These are phyloP conservation scores for Tetragnatha versicolor DNA, from an alignment of 1,140 invertebrate genomes.

Conservation along the genomic window DNA sequence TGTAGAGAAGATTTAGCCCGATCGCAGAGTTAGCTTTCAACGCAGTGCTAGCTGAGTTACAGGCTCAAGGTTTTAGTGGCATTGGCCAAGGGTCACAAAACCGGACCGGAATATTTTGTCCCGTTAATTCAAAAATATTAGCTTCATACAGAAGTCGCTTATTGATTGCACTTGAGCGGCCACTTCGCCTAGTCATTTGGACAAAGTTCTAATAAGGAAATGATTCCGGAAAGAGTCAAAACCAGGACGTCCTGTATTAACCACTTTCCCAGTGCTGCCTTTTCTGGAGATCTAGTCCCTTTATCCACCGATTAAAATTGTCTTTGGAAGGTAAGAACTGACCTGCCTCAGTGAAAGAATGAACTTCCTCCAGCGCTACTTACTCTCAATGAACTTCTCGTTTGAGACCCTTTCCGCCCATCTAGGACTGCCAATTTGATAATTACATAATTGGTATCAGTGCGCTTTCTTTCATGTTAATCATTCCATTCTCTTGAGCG, in stretches of 20 bases:
- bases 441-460: too few species aligned
- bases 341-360: neutral
- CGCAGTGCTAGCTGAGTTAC: neutral
- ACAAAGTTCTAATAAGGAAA: slow-evolving; percentile 30
- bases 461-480: too few species aligned
- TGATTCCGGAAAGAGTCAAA: slow-evolving; percentile 15
- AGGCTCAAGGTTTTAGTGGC: neutral
- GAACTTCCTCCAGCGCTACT: neutral
- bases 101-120: neutral
- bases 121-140: neutral
- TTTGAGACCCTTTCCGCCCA: neutral
- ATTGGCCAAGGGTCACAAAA: neutral
- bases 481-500: too few species aligned
- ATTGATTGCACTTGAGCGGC: slow-evolving; percentile 5
- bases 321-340: neutral
- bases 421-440: too few species aligned
- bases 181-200: slow-evolving; percentile 13
- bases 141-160: neutral
- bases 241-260: slow-evolving; percentile 38
- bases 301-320: slow-evolving; percentile 9
- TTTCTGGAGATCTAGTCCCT: neutral
- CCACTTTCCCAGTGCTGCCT: slow-evolving; percentile 11
- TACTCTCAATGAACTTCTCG: neutral
- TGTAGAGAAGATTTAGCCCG: neutral
- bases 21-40: neutral